phyloP scores from a whole-genome alignment of 1,140 invertebrate species.

The Littorina saxatilis region DNA sequence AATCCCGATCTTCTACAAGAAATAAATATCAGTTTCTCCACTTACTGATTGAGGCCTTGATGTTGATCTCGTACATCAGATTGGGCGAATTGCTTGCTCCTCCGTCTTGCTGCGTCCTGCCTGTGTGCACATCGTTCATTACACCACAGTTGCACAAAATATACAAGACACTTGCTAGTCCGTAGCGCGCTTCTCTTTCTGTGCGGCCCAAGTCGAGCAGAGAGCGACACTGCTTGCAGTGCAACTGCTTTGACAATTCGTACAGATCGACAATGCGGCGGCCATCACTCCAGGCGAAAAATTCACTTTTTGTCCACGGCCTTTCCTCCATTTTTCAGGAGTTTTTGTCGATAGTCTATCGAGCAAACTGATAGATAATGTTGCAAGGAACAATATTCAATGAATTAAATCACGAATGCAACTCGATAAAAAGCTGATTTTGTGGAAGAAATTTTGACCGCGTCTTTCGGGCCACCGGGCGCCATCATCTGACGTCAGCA shows the following conservation, averaged over 20 bases:
- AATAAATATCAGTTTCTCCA: too few relatives aligned
- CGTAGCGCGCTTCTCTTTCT: slow-evolving; percentile 22
- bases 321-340: slow-evolving; percentile 1
- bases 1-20: too few relatives aligned
- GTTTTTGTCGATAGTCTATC: too few relatives aligned
- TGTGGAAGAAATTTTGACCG: too few relatives aligned
- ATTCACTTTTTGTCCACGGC: slow-evolving; percentile 30
- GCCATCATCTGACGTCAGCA: too few relatives aligned
- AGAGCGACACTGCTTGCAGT: slow-evolving; percentile 23
- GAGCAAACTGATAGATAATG: too few relatives aligned
- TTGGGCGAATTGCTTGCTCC: not conserved
- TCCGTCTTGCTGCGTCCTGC: not conserved
- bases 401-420: too few relatives aligned
- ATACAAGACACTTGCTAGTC: slow-evolving; percentile 31
- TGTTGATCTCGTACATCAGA: slow-evolving; percentile 27
- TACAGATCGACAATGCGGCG: slow-evolving; percentile 26
- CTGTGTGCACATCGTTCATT: slow-evolving; percentile 29
- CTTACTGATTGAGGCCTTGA: slow-evolving; percentile 36
- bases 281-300: slow-evolving; percentile 35
- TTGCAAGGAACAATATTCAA: too few relatives aligned
- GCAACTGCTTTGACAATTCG: slow-evolving; percentile 24
- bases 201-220: slow-evolving; percentile 25
- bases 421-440: too few relatives aligned
- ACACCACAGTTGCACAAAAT: slow-evolving; percentile 24
- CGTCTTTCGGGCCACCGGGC: too few relatives aligned